phyloP scores from a whole-genome alignment of 2,113 vertebrate genomes.

The Bubo bubo region DNA sequence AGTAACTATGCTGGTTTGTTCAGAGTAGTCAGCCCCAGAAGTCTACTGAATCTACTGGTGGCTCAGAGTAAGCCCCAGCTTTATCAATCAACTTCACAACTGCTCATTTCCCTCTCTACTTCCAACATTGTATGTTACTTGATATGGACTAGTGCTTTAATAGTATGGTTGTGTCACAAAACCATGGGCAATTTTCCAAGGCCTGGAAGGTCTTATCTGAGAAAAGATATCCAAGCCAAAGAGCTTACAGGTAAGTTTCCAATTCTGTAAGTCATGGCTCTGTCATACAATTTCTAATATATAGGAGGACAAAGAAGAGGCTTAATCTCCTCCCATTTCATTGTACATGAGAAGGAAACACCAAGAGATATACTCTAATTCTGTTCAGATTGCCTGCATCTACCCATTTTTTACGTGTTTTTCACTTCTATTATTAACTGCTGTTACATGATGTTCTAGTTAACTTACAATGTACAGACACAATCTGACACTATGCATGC shows the following conservation, averaged over 20 bases:
- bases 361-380: not conserved
- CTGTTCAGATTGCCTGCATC: not conserved
- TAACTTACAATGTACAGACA: not conserved
- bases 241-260: not conserved
- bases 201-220: not conserved
- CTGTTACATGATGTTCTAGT: not conserved
- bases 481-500: not conserved
- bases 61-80: not conserved
- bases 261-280: not conserved
- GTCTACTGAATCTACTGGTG: not conserved
- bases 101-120: not conserved
- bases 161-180: not conserved
- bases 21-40: not conserved
- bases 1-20: not conserved
- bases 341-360: not conserved
- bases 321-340: not conserved
- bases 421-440: not conserved
- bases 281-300: not conserved
- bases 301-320: not conserved
- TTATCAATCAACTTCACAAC: not conserved
- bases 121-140: rapidly evolving
- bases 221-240: not conserved
- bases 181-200: not conserved
- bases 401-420: not conserved
- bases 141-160: not conserved